Base-by-base conservation (phyloP, 2,797 vertebrate genomes). In the Argentina silus region DNA sequence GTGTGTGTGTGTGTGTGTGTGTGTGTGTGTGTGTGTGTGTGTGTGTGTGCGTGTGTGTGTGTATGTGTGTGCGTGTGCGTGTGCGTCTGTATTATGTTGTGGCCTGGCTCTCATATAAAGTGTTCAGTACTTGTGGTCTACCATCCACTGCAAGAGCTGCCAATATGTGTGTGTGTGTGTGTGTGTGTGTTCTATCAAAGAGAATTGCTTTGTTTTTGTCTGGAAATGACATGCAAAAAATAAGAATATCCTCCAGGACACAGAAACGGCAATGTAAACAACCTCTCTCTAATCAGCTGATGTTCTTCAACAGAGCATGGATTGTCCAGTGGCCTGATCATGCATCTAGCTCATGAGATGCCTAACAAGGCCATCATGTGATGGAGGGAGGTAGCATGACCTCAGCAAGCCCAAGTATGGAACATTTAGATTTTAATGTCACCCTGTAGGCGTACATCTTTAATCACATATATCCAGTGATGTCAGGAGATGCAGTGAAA, bases 51-150 rank as follows among this genome's bases (percentile, higher is more conserved):
- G 27, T 36, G 27, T 36, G 27, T 36, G 27, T 36, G 27, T 36
- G 27, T 36, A 4, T 36, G 27, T 36, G 57, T 71, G 15, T n/a
- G 5, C 51, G n/a, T 57, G 88, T 91, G 27, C 27, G 4, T 51
- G 90, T 92, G 87, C 89, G 91, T 89, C 88, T 90, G 91, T 91
- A 90, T 90, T 92, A 95, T 95, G 95, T 93, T 88, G 92, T 91
- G 92, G 95, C 93, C 94, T 96, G 95, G 95, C 93, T 92, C 93
- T 93, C 91, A 94, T 95, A 95, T 94, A 93, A 95, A 93, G 92
- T 92, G 74, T 86, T 94, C 92, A 94, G 93, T 95, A 93, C 93
- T 92, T 93, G 92, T 89, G 94, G 93, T 93, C 88, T 86, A 85
- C 91, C 90, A 90, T 91, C 82, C 88, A 81, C 85, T 90, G 82